phyloP scores from a whole-genome alignment of 2,113 vertebrate genomes.

The Paradoxurus hermaphroditus region DNA sequence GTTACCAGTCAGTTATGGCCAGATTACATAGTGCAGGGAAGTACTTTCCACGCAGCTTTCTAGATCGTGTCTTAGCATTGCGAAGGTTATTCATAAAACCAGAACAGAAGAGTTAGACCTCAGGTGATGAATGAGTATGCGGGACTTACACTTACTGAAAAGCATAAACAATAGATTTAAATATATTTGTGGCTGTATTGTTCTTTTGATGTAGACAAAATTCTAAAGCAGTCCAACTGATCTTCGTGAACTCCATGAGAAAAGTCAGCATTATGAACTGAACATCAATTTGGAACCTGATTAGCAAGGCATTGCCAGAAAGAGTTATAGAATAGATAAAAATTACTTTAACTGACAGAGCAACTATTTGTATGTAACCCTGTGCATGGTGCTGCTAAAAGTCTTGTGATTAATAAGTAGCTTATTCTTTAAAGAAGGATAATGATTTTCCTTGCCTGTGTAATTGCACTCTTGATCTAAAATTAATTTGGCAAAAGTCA shows the following conservation, averaged over 20 bases:
- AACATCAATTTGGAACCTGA: background rate
- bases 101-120: background rate
- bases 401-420: background rate
- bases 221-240: background rate
- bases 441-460: background rate
- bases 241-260: background rate
- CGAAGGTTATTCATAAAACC: background rate
- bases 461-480: slow-evolving; percentile 39
- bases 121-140: background rate
- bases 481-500: slow-evolving; percentile 40
- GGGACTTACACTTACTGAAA: background rate
- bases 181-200: background rate
- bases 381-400: background rate
- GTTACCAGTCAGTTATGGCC: background rate
- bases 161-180: background rate
- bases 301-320: background rate
- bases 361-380: background rate
- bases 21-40: background rate
- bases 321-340: background rate
- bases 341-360: background rate
- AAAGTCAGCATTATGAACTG: background rate
- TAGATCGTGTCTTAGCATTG: background rate
- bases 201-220: background rate
- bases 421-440: slow-evolving; percentile 30
- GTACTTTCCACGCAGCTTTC: background rate